Evolutionary conservation across 2,113 vertebrate species (phyloP).

Genomic region (Serinus canaria): DNA sequence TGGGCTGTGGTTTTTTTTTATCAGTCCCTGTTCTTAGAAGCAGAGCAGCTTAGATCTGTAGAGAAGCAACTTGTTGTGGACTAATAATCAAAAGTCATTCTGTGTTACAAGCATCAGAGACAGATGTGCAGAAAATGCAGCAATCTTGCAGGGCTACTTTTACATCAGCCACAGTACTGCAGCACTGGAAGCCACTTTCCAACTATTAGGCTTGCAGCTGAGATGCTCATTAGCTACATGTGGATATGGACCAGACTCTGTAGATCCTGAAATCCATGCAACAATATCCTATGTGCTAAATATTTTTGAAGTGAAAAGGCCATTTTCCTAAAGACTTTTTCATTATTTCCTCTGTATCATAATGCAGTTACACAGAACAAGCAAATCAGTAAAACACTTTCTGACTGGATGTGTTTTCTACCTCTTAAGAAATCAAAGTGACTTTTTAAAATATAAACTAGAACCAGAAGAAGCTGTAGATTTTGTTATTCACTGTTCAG

Average conservation of each 20-base stretch:
- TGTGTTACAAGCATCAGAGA: background rate
- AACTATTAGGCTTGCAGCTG: background rate
- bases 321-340: background rate
- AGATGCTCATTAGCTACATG: background rate
- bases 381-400: background rate
- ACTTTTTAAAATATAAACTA: background rate
- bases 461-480: background rate
- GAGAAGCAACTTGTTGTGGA: background rate
- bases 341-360: background rate
- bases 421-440: background rate
- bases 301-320: background rate
- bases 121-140: background rate
- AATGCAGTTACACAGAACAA: background rate
- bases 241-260: background rate
- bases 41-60: background rate
- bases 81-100: background rate
- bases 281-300: background rate
- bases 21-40: background rate
- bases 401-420: background rate
- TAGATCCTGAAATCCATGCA: background rate
- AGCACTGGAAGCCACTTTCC: background rate
- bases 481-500: background rate
- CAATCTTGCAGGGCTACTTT: background rate
- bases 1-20: background rate
- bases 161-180: background rate